A percentile compares a stretch with the other conserved stretches of the same genome.
phyloP scores from a whole-genome alignment of 2,797 vertebrate genomes.

The Carcharodon carcharias region DNA sequence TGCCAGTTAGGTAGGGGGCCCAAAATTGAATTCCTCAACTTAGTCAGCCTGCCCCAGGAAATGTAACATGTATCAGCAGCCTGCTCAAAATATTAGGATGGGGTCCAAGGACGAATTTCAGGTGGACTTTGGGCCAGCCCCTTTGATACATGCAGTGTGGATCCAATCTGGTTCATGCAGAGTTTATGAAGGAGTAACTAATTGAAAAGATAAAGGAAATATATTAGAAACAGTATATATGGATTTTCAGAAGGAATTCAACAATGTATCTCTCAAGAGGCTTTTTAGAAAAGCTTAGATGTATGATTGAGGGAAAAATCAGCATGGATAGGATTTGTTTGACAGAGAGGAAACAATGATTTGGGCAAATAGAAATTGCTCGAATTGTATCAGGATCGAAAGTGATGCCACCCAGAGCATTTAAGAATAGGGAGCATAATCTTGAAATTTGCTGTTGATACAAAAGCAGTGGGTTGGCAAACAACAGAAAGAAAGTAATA shows the following conservation, averaged over 20 bases:
- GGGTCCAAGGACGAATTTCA: neutral
- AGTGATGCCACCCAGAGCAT: neutral
- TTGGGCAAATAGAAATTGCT: neutral
- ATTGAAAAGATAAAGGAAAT: neutral
- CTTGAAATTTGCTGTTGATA: neutral
- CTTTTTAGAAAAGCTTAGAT: neutral
- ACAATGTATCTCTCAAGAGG: neutral
- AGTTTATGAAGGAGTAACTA: neutral
- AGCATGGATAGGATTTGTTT: neutral
- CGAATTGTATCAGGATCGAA: neutral
- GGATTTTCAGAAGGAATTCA: neutral
- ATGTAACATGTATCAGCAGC: neutral
- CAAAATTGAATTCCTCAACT: neutral
- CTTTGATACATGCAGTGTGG: neutral
- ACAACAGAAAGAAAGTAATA: neutral
- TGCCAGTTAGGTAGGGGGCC: neutral
- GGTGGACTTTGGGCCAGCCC: neutral
- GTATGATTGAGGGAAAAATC: neutral
- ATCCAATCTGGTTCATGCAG: neutral
- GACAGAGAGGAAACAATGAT: neutral
- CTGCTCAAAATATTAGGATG: neutral
- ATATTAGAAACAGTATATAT: neutral
- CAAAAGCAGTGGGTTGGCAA: neutral
- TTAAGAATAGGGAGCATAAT: neutral
- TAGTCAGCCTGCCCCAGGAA: neutral